Evolutionary conservation across 2,888 invertebrate species (phyloP), one percentile per base, ranked within the genome.

Genomic region (Philhelius pedissequus): DNA sequence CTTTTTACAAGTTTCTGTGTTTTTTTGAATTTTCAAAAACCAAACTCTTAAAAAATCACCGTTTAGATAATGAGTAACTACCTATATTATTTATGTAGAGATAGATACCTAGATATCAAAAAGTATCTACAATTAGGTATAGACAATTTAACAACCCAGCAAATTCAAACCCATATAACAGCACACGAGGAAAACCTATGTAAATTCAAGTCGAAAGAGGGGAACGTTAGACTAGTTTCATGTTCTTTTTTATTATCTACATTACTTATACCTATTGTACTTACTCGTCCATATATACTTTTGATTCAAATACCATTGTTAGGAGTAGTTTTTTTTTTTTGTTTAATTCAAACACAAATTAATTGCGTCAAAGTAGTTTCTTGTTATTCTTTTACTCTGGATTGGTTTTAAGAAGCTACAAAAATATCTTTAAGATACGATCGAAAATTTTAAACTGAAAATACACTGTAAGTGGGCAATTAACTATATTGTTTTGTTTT

Each of bases 341-440:
- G n/a, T n/a, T n/a, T n/a, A n/a, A n/a, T 71, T 43, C 38, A 58
- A 35, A 66, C 45, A 48, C 66, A 52, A 40, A 15, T 60, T 22
- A 9, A 40, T 40, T 25, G 15, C 58, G n/a, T n/a, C 38, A 40
- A 83, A 83, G 69, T 70, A 75, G 74, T 74, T 83, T 83, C 83
- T 83, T 74, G 79, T 83, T 83, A 83, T 35, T 74, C 35, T 74
- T 74, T 83, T 83, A 83, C 43, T 74, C 35, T 50, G 50, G 64
- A 69, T 56, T 79, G 78, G 35, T 64, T 83, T 70, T 2, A 43
- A 56, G 62, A 56, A 54, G 32, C 15, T 60, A 18, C 38, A 45
- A 64, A 64, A 30, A 27, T 64, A 48, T 64, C 64, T 64, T 13
- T 20, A 18, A 40, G 25, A 35, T 56, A 56, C 13, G 32, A 35